Evolutionary conservation across 2,888 invertebrate species (phyloP), one percentile per base, ranked within the genome.

Genomic region (Ptilodon capucinus): DNA sequence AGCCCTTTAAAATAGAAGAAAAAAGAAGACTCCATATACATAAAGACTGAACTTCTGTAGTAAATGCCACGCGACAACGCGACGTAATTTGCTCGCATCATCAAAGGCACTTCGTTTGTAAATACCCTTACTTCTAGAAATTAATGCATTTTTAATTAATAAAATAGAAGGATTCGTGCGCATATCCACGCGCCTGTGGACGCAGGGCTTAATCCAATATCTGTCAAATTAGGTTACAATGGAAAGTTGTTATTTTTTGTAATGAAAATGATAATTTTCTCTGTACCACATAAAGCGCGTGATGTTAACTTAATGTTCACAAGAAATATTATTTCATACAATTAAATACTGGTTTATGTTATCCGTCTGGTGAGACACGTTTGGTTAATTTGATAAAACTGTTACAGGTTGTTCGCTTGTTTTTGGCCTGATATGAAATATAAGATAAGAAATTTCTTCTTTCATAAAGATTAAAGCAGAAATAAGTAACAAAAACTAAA

Each of bases 201-300:
- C n/a, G n/a, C n/a, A n/a, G n/a, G n/a, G n/a, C n/a, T n/a, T 48
- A 50, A 52, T 39, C 46, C 44, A 51, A 45, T 52, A 51, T 48
- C 39, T 35, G 34, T 43, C 25, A 42, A 61, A 57, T 48, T 51
- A 38, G 59, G 56, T 56, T 59, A 55, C 41, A 41, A 49, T 48
- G 36, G 39, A 25, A 51, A 52, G 50, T 43, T 42, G 41, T 42
- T 2, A 32, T 14, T 14, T 11, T 28, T 28, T 9, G 28, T 28
- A n/a, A 28, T n/a, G 28, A 28, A 28, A 11, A 1, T 2, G 4
- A 28, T n/a, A 4, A n/a, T 28, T 28, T 28, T n/a, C 28, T n/a
- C 28, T 4, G 7, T 4, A 2, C 28, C n/a, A n/a, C n/a, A 28
- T 28, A 28, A 23, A 28, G 28, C 17, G 1, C 35, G n/a, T 11